A percentile compares a stretch with the other conserved stretches of the same genome.
Conservation (phyloP, 2,888 invertebrate genomes). For the Hydroisotoma schaefferi region DNA sequence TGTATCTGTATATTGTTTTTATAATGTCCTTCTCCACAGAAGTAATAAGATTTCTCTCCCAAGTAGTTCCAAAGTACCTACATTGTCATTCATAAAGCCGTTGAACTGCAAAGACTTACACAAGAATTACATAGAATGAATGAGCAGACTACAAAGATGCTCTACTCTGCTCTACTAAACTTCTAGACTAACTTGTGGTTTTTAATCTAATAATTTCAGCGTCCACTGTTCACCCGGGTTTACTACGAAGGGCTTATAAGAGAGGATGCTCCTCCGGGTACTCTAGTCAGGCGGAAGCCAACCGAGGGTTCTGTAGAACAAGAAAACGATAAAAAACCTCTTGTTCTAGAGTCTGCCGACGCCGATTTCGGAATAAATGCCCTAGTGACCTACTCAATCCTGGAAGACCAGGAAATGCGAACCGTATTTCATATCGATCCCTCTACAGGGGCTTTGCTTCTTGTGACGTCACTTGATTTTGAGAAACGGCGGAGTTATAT, state of each 20-base stretch:
- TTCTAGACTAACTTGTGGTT: no score
- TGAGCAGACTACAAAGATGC: no score
- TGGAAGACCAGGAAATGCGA: slow-evolving; percentile 68
- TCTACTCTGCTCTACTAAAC: no score
- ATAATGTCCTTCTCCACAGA: no score
- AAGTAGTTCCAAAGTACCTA: no score
- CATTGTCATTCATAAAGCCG: no score
- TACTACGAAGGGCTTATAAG: slow-evolving; percentile 68
- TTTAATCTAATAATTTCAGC: not conserved
- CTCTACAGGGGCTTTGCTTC: slow-evolving; percentile 80
- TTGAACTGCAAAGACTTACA: no score
- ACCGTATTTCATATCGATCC: slow-evolving; percentile 80
- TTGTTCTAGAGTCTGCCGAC: slow-evolving; percentile 80
- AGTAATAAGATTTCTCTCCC: no score
- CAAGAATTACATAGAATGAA: no score
- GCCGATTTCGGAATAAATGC: slow-evolving; percentile 82
- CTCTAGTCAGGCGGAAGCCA: slow-evolving; percentile 58
- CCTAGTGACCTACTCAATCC: slow-evolving; percentile 76
- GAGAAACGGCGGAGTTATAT: slow-evolving; percentile 66
- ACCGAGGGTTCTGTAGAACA: slow-evolving; percentile 50
- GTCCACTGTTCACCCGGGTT: slow-evolving; percentile 36
- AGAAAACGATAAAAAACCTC: slow-evolving; percentile 56
- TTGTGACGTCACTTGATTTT: slow-evolving; percentile 73
- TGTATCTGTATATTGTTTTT: no score
- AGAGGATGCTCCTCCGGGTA: slow-evolving; percentile 69